Conservation (phyloP, 2,113 vertebrate species). For the Oncorhynchus clarkii region DNA sequence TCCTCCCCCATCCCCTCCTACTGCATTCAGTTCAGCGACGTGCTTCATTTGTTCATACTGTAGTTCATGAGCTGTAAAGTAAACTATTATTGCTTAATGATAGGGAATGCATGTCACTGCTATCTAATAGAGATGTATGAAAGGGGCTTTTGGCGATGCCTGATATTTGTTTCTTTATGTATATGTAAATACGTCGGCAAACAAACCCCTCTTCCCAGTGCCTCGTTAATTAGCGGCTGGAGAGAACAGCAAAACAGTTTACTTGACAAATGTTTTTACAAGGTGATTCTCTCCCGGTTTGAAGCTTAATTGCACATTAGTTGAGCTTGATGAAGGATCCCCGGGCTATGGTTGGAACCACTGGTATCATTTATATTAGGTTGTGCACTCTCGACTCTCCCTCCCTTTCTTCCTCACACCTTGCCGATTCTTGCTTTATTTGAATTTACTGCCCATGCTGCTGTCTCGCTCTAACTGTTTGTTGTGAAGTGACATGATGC, state of each 20-base stretch:
- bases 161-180: conserved; percentile 71
- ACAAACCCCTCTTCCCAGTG: conserved; percentile 61
- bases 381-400: conserved; percentile 36
- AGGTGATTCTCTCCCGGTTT: conserved; percentile 77
- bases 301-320: conserved; percentile 78
- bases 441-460: conserved; percentile 35
- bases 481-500: conserved; percentile 38
- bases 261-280: conserved; percentile 80
- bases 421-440: conserved; percentile 39
- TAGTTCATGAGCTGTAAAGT: conserved; percentile 79
- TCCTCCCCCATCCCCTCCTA: conserved; percentile 13
- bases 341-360: conserved; percentile 61
- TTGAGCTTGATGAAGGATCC: conserved; percentile 73
- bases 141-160: conserved; percentile 60
- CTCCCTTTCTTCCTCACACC: conserved; percentile 50
- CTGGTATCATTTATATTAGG: conserved; percentile 66
- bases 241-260: conserved; percentile 68
- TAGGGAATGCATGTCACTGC: conserved; percentile 71
- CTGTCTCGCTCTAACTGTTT: conserved; percentile 37
- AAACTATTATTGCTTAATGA: conserved; percentile 82
- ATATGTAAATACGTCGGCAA: conserved; percentile 73
- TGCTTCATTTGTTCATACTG: conserved; percentile 76
- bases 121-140: conserved; percentile 74
- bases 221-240: conserved; percentile 72
- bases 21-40: conserved; percentile 60